Percentiles rank a stretch among this genome's conserved stretches.
These are phyloP conservation scores for Popillia japonica DNA, from an alignment of 1,140 invertebrate genomes.

Conservation along the genomic window DNA sequence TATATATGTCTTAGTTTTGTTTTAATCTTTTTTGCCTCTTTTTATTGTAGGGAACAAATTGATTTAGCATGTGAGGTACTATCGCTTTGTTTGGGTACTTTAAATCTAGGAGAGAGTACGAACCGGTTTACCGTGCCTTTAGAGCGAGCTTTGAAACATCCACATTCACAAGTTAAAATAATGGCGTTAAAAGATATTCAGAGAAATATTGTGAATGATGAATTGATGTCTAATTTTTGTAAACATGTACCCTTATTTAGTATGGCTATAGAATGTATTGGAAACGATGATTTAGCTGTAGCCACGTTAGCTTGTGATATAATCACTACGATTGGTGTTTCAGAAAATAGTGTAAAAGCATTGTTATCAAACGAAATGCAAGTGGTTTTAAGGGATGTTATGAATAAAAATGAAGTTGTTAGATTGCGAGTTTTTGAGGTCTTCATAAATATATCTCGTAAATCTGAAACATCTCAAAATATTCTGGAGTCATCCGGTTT, in stretches of 20 bases:
- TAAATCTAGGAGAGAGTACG: constrained; percentile 63
- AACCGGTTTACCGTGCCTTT: constrained; percentile 62
- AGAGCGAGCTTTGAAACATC: constrained; percentile 65
- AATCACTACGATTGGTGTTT: constrained; percentile 64
- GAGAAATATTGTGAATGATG: constrained; percentile 51
- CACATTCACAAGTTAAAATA: constrained; percentile 62
- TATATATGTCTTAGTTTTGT: constrained; percentile 41
- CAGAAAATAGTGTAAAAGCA: constrained; percentile 59
- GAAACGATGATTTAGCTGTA: constrained; percentile 68
- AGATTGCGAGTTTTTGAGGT: constrained; percentile 73
- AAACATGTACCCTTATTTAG: constrained; percentile 65
- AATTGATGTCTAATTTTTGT: constrained; percentile 58
- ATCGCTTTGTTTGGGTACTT: constrained; percentile 65
- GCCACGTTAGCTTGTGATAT: constrained; percentile 67
- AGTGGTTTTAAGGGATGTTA: constrained; percentile 63
- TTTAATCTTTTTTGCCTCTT: neutral
- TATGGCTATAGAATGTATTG: constrained; percentile 65
- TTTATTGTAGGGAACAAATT: constrained; percentile 61
- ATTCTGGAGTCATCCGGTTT: constrained; percentile 69
- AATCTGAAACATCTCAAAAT: constrained; percentile 66
- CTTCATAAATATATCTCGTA: constrained; percentile 70
- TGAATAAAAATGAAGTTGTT: constrained; percentile 64
- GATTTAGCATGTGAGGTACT: constrained; percentile 68
- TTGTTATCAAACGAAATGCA: constrained; percentile 63
- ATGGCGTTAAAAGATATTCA: constrained; percentile 64